Conservation (phyloP, 2,113 vertebrate genomes). For the Sardina pilchardus region DNA sequence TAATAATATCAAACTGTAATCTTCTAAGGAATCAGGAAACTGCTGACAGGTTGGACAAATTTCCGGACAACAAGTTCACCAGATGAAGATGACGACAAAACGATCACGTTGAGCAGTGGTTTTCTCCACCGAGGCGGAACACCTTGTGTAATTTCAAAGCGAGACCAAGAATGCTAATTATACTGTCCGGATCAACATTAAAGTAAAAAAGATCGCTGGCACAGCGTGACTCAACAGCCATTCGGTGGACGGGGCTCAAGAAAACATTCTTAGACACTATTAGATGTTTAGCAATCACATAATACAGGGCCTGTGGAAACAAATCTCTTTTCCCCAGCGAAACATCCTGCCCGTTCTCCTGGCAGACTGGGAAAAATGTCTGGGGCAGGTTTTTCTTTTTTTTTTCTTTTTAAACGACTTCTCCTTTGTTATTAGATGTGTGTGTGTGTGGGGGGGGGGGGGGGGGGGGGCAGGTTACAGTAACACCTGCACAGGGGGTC, state of each 20-base stretch:
- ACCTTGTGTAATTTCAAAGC: conserved; percentile 52
- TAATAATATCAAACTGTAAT: conserved; percentile 13
- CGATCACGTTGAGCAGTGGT: background rate
- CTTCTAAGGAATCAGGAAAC: background rate
- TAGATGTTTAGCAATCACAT: conserved; percentile 59
- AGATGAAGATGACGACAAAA: background rate
- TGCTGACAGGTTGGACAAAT: conserved; percentile 37
- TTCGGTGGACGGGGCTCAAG: conserved; percentile 63
- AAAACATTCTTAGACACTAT: conserved; percentile 64
- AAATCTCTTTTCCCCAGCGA: conserved; percentile 43
- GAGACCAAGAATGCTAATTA: conserved; percentile 66
- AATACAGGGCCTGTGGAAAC: conserved; percentile 50
- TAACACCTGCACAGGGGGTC: conserved; percentile 54
- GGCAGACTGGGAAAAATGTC: conserved; percentile 55
- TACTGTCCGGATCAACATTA: conserved; percentile 64
- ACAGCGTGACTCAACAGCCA: conserved; percentile 58
- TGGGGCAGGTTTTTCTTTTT: conserved; percentile 44
- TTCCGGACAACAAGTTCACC: conserved; percentile 42
- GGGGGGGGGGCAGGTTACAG: conserved; percentile 33
- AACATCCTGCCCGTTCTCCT: conserved; percentile 51
- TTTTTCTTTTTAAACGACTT: conserved; percentile 50
- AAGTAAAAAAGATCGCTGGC: conserved; percentile 58
- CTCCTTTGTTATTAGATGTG: conserved; percentile 54
- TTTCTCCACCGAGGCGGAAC: conserved; percentile 54
- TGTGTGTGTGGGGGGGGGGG: no score